Conservation (phyloP, 37 sponge, comb jelly and placozoan genomes). For the Theonella swinhoei region DNA sequence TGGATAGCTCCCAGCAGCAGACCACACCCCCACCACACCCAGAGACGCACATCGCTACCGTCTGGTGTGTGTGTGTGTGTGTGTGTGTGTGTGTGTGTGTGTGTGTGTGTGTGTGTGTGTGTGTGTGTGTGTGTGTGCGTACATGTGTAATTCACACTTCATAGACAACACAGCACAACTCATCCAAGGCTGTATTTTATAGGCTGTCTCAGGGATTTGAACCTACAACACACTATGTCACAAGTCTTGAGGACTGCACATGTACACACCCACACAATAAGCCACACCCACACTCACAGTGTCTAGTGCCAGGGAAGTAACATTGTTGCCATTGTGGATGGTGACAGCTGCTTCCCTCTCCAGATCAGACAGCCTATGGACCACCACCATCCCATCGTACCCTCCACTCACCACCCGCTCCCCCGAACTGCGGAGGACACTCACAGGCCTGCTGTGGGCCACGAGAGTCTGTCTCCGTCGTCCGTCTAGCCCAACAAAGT, state of each 20-base stretch:
- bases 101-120: background rate
- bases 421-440: constrained; percentile 39
- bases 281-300: constrained; percentile 32
- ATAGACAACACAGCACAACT: no score
- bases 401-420: constrained; percentile 56
- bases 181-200: no score
- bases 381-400: constrained; percentile 61
- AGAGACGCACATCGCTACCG: constrained; percentile 49
- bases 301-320: constrained; percentile 34
- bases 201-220: no score
- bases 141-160: background rate
- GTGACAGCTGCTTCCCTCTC: constrained; percentile 19
- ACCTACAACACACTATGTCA: no score
- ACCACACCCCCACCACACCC: constrained; percentile 64
- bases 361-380: constrained; percentile 24
- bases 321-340: constrained; percentile 29
- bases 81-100: background rate
- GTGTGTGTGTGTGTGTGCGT: constrained; percentile 3
- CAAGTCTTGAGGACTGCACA: no score
- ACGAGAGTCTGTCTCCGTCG: constrained; percentile 11
- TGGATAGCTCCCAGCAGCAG: constrained; percentile 55
- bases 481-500: constrained; percentile 51
- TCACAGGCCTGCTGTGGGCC: constrained; percentile 57
- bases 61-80: constrained; percentile 3
- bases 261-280: no score